Base-by-base conservation (phyloP, 2,797 vertebrate species). In the Hydrocynus forskahlii region DNA sequence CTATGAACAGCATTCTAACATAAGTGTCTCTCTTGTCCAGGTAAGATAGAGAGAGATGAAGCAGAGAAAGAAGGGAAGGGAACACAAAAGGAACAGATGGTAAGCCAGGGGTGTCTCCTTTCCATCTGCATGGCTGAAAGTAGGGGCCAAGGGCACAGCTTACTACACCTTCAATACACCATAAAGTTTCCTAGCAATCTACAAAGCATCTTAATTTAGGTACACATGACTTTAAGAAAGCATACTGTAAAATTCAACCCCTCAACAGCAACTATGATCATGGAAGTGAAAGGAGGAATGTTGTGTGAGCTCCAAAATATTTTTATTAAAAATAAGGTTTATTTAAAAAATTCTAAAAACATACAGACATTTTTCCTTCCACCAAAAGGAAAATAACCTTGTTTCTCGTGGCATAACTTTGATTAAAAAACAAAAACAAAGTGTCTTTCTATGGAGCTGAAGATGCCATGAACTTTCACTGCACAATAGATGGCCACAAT, bases 401-500 rank as follows among this genome's bases (percentile, higher is more conserved):
- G 80, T 83, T 76, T 88, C 90, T 91, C 88, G 89, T 89, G 78
- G 7, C 45, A 84, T 19, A 74, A 40, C 57, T 40, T 21, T 82
- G 80, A 85, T 64, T 82, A 77, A 85, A 43, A 85, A 70, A 80
- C 73, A 70, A 59, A 78, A 79, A 40, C 12, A 76, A 76, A 86
- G 74, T 81, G 78, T 73, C 76, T 87, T 71, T 81, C 83, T 88
- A 78, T 45, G 81, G 71, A 55, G 81, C 54, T 79, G 78, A 75
- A 84, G 79, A 54, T 29, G 13, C 45, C 7, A 29, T 81, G 82
- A 87, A 77, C 76, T 43, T 81, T 75, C 79, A 8, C 19, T 79
- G 68, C 76, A 83, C 68, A 83, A 87, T 72, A 77, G 79, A 81
- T 63, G 86, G 85, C 81, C 80, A 77, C 87, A 92, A 92, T 93